These are phyloP conservation scores for Nomada flava DNA, from an alignment of 2,888 invertebrate genomes.

Conservation along the genomic window DNA sequence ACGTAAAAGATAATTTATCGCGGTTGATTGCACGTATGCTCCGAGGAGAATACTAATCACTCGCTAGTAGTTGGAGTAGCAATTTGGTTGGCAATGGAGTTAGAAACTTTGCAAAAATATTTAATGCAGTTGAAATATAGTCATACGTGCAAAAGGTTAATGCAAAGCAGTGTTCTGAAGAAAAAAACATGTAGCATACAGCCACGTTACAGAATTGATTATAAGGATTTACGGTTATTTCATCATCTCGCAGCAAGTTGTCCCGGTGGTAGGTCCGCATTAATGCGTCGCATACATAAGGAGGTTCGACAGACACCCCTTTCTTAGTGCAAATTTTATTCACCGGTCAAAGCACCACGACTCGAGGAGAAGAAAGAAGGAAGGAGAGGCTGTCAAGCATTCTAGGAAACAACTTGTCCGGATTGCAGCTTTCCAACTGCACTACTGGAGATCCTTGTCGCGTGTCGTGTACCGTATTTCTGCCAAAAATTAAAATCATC, in stretches of 20 bases:
- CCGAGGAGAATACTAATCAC: too few relatives aligned
- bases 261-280: slow-evolving; percentile 5
- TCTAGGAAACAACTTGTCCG: slow-evolving; percentile 39
- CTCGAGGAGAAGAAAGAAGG: not conserved
- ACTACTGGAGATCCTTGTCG: too few relatives aligned
- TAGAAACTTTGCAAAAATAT: too few relatives aligned
- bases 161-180: too few relatives aligned
- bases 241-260: slow-evolving; percentile 7
- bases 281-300: slow-evolving; percentile 26
- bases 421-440: slow-evolving; percentile 28
- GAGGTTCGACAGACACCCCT: slow-evolving; percentile 24
- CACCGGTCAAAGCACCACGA: slow-evolving; percentile 35
- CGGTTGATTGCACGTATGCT: too few relatives aligned
- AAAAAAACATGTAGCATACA: not conserved
- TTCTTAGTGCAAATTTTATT: slow-evolving; percentile 33
- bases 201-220: not conserved
- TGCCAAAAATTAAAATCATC: too few relatives aligned
- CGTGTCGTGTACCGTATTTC: too few relatives aligned
- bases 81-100: too few relatives aligned
- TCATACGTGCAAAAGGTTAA: too few relatives aligned
- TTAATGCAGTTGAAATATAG: too few relatives aligned
- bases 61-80: too few relatives aligned
- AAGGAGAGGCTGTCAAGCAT: not conserved
- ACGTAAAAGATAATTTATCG: too few relatives aligned
- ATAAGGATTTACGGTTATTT: slow-evolving; percentile 28